Percentiles rank a stretch among this genome's conserved stretches.
Conservation (phyloP, 1,140 invertebrate species). For the Zaprionus inermis region DNA sequence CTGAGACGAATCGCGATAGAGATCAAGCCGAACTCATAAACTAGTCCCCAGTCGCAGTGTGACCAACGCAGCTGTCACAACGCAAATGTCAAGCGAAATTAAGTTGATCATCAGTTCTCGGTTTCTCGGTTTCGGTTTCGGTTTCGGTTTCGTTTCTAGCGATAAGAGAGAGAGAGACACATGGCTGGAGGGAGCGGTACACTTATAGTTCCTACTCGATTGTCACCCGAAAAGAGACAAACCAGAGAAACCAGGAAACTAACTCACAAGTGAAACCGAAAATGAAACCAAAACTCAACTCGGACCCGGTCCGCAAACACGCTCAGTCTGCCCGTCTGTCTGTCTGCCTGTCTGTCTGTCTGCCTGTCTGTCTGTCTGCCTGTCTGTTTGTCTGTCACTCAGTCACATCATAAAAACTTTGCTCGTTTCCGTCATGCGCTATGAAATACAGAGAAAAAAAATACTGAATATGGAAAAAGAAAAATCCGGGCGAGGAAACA, state of each 20-base stretch:
- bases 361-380: no score
- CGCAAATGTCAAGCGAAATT: conserved; percentile 38
- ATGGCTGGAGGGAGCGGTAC: conserved; percentile 7
- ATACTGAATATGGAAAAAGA: conserved; percentile 32
- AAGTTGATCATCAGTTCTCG: conserved; percentile 45
- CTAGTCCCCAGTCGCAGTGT: background rate
- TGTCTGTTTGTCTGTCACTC: conserved; percentile 15
- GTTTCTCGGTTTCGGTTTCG: conserved; percentile 16
- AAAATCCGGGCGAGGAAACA: conserved; percentile 37
- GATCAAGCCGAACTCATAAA: conserved; percentile 40
- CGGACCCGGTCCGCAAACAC: conserved; percentile 24
- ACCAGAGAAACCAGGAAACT: conserved; percentile 21
- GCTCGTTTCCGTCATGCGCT: conserved; percentile 44
- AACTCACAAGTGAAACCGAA: conserved; percentile 50
- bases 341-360: no score
- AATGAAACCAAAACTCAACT: conserved; percentile 39
- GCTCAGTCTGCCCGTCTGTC: conserved; percentile 5
- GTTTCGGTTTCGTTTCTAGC: background rate
- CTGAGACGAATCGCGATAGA: conserved; percentile 37
- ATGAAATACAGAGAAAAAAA: conserved; percentile 18
- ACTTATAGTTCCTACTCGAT: background rate
- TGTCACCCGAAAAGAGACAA: background rate
- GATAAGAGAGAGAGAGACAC: conserved; percentile 59
- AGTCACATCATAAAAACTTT: conserved; percentile 68
- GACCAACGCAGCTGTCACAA: conserved; percentile 46